A percentile compares a stretch with the other conserved stretches of the same genome.
Evolutionary conservation across 2,888 invertebrate species (phyloP).

Genomic region (Leptinotarsa juncta): DNA sequence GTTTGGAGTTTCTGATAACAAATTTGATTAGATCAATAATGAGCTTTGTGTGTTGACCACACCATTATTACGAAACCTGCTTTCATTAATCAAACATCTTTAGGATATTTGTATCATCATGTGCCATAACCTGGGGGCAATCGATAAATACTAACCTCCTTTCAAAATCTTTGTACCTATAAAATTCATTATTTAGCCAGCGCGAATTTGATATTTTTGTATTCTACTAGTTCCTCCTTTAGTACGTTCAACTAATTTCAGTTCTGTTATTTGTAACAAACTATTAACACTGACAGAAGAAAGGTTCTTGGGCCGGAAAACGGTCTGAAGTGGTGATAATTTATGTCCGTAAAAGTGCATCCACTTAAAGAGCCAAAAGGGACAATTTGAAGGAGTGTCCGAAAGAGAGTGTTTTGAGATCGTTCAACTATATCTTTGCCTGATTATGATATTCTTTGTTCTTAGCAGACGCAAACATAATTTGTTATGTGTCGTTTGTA

Average conservation of each 20-base stretch:
- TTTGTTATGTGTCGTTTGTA: constrained; percentile 28
- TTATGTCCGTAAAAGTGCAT: constrained; percentile 13
- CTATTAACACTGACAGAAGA: not conserved
- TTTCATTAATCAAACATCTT: no score
- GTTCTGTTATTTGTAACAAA: not conserved
- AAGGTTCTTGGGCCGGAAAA: constrained; percentile 7
- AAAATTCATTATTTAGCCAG: no score
- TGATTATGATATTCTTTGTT: constrained; percentile 25
- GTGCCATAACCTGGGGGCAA: no score
- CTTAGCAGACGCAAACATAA: constrained; percentile 17
- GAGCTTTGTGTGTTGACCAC: no score
- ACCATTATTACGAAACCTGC: no score
- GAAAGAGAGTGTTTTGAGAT: constrained; percentile 8
- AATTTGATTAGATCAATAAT: no score
- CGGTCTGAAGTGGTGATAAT: not conserved
- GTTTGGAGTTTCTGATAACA: no score
- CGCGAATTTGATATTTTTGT: no score
- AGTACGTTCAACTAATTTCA: not conserved
- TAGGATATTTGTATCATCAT: no score
- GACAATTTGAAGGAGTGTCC: constrained; percentile 23
- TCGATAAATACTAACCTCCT: no score
- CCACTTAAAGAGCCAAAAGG: constrained; percentile 8
- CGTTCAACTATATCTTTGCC: constrained; percentile 16
- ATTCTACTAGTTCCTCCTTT: no score
- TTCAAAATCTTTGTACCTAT: no score